Evolutionary conservation across 2,797 vertebrate species (phyloP).

Genomic region (Fistularia tabacaria): DNA sequence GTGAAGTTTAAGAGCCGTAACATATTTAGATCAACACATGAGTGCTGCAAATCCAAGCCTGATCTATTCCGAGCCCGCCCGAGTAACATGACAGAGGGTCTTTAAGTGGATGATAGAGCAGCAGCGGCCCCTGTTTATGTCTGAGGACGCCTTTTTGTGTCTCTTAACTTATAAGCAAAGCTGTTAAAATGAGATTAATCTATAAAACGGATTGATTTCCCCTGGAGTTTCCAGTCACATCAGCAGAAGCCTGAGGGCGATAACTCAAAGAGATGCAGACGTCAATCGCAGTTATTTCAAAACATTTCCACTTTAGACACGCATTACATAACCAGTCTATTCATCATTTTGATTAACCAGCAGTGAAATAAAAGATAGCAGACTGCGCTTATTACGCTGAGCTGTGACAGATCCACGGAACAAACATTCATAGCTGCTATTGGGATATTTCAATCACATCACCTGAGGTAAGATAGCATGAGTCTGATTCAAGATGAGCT

Average conservation of each 20-base stretch:
- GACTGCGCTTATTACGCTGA: constrained; percentile 8
- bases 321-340: constrained; percentile 36
- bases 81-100: constrained; percentile 24
- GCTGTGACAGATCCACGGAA: constrained; percentile 1
- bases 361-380: constrained; percentile 38
- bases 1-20: constrained; percentile 38
- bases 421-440: too few species aligned
- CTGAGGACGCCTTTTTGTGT: neutral
- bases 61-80: constrained; percentile 54
- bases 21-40: constrained; percentile 64
- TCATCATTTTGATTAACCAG: constrained; percentile 43
- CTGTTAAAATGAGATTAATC: constrained; percentile 43
- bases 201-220: constrained; percentile 30
- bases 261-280: constrained; percentile 53
- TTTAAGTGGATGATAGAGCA: constrained; percentile 41
- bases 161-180: constrained; percentile 27
- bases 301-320: constrained; percentile 39
- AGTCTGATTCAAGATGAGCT: too few species aligned
- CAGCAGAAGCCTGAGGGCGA: constrained; percentile 21
- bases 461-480: too few species aligned
- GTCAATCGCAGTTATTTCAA: constrained; percentile 44
- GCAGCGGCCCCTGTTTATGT: neutral
- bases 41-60: constrained; percentile 36
- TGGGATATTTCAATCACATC: too few species aligned
- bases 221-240: constrained; percentile 10